A percentile compares a stretch with the other conserved stretches of the same genome.
Conservation (phyloP, 2,113 vertebrate genomes). For the Trichomycterus rosablanca region DNA sequence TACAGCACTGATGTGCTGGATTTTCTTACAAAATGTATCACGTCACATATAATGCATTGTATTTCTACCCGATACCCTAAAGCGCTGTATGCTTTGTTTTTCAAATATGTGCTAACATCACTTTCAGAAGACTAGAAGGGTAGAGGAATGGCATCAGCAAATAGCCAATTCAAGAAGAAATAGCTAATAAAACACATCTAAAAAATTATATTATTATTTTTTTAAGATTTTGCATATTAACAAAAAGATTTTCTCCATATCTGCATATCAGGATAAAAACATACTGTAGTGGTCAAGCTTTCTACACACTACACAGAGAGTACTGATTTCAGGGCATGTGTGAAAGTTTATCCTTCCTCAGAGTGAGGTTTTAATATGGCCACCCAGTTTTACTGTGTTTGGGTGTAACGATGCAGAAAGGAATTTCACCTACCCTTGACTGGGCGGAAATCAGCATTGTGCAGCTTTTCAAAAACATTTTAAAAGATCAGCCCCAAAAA, state of each 20-base stretch:
- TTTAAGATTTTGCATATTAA: too few species aligned
- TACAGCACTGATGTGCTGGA: background rate
- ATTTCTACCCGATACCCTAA: constrained; percentile 9
- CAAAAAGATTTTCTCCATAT: too few species aligned
- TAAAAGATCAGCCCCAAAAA: background rate
- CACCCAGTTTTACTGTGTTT: constrained; percentile 31
- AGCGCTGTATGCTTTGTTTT: background rate
- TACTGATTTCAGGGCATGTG: too few species aligned
- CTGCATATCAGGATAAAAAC: too few species aligned
- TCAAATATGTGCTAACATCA: too few species aligned
- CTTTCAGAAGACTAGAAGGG: too few species aligned
- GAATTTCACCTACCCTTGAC: constrained; percentile 37
- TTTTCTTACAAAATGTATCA: constrained; percentile 16
- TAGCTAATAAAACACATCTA: too few species aligned
- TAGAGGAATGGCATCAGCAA: too few species aligned
- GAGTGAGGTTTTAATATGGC: constrained; percentile 21
- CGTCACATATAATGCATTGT: constrained; percentile 9
- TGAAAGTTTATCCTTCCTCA: constrained; percentile 8
- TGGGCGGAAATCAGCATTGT: constrained; percentile 16
- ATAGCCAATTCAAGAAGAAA: too few species aligned
- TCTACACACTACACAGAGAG: too few species aligned
- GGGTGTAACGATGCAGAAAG: constrained; percentile 38
- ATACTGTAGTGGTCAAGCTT: too few species aligned
- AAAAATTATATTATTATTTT: too few species aligned
- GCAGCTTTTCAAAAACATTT: background rate